These are phyloP conservation scores for Fregata magnificens DNA, from an alignment of 2,113 vertebrate genomes.

Conservation along the genomic window DNA sequence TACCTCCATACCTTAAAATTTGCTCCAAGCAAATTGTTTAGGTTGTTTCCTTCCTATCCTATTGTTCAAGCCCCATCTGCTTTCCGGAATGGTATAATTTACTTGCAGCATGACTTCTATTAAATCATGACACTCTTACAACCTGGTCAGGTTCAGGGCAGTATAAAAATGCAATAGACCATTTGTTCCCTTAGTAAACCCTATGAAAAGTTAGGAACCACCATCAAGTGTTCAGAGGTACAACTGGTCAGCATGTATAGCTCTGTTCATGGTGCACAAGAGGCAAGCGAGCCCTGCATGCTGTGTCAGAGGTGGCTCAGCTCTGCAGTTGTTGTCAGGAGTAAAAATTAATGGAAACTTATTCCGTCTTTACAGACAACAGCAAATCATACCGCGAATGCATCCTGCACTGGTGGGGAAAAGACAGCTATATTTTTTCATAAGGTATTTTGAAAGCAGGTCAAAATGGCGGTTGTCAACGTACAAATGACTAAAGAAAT, in stretches of 20 bases:
- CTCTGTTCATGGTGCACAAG: not conserved
- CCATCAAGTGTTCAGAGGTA: not conserved
- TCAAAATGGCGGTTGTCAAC: not conserved
- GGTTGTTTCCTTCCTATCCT: not conserved
- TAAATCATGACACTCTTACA: not conserved
- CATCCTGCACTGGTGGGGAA: not conserved
- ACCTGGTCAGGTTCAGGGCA: not conserved
- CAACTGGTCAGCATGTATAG: not conserved
- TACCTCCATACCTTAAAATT: not conserved
- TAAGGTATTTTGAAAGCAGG: not conserved
- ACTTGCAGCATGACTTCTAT: not conserved
- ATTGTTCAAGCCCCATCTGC: not conserved
- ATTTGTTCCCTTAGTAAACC: not conserved
- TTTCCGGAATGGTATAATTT: not conserved
- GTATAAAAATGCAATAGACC: not conserved
- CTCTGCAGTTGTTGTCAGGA: not conserved
- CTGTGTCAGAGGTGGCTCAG: not conserved
- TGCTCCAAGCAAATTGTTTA: not conserved
- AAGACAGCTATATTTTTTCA: not conserved
- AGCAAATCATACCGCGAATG: not conserved
- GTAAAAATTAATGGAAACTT: not conserved
- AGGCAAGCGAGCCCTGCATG: fast-evolving
- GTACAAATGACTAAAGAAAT: not conserved
- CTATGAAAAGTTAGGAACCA: not conserved
- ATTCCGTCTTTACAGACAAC: not conserved